Base-by-base conservation (phyloP, 2,888 invertebrate genomes). In the Stomorhina lunata region DNA sequence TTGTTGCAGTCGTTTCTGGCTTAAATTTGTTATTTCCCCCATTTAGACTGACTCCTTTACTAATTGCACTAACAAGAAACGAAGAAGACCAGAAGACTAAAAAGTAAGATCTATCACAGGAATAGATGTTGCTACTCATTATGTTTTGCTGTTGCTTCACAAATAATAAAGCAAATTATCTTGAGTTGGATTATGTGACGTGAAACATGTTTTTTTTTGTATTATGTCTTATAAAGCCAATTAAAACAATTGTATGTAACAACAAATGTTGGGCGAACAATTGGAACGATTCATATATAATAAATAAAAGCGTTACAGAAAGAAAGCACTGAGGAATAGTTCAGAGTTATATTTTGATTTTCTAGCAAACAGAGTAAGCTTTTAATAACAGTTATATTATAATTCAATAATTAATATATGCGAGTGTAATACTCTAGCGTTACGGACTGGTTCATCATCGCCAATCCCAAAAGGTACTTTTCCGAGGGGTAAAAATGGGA, bases 101-200 rank as follows among this genome's bases (percentile, higher is more conserved):
- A 9, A 5, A 25, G 15, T 0, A 15, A 25, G 1, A n/a, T n/a
- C n/a, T n/a, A n/a, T n/a, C n/a, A n/a, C n/a, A n/a, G n/a, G n/a
- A n/a, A 10, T 68, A 34, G 5, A 40, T 53, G 37, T 22, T 50
- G 15, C 20, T 40, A 5, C 5, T 37, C 17, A 15, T 37, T 20
- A 12, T 34, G 0, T 12, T 50, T 25, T 50, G 9, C 22, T 65
- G 12, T 12, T n/a, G 9, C 22, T 12, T 22, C 17, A 37, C 17
- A 50, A 20, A 37, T 32, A 53, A 29, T 63, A 29, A 63, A 25
- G 43, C 72, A 77, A 77, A 77, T 77, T 69, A 53, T 43, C 69
- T 69, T 43, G 40, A 37, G 63, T 37, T 34, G 34, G 40, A 34
- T 77, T 53, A 63, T 50, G 69, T 40, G n/a, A 10, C 4, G 48